Evolutionary conservation across 1,140 invertebrate genomes (phyloP).

Genomic region (Anoplophora glabripennis): DNA sequence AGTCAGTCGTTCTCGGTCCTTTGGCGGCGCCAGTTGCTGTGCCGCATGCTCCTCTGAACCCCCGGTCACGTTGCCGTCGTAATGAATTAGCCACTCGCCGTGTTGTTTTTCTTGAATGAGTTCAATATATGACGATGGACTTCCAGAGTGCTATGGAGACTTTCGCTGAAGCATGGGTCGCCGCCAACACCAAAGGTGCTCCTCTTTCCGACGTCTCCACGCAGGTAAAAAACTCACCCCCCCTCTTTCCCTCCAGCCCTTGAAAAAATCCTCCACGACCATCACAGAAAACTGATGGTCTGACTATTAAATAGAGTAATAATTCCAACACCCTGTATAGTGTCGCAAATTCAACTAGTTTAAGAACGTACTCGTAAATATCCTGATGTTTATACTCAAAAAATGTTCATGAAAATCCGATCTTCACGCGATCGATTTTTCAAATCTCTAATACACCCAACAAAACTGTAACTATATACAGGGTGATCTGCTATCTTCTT

Average conservation of each 20-base stretch:
- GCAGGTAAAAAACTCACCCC: constrained; percentile 52
- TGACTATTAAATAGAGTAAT: no score
- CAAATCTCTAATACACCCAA: no score
- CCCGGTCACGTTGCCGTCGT: constrained; percentile 39
- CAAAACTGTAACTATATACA: no score
- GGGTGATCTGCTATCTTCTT: no score
- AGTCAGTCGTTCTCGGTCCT: constrained; percentile 28
- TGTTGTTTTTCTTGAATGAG: constrained; percentile 23
- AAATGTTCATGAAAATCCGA: no score
- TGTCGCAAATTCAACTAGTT: no score
- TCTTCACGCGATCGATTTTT: no score
- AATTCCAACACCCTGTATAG: no score
- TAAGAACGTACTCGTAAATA: no score
- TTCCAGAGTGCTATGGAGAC: constrained; percentile 97
- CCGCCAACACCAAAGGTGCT: constrained; percentile 78
- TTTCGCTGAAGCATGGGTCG: constrained; percentile 94
- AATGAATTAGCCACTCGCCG: constrained; percentile 17
- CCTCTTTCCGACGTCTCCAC: constrained; percentile 52
- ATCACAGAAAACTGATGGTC: no score
- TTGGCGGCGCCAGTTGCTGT: constrained; percentile 23
- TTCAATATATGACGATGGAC: constrained; percentile 67
- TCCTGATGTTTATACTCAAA: no score
- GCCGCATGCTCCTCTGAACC: constrained; percentile 16
- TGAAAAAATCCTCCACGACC: no score
- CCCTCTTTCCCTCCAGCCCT: background rate